phyloP scores from a whole-genome alignment of 1,140 invertebrate species.

The Lepidurus couesii region DNA sequence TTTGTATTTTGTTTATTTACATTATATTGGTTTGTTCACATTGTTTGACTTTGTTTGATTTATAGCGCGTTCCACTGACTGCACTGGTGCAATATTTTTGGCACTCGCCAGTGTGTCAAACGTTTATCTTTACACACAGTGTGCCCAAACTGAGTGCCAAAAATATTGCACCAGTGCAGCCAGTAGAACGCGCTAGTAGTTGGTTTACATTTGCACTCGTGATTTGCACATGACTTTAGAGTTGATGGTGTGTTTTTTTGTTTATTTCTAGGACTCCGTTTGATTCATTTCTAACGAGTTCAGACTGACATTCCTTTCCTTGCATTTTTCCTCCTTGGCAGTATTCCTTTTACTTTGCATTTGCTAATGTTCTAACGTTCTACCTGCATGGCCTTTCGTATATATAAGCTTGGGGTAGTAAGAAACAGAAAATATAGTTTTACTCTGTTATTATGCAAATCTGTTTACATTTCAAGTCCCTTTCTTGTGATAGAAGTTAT shows the following conservation, averaged over 20 bases:
- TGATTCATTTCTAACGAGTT: slow-evolving; percentile 3
- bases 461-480: background rate
- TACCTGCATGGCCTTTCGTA: background rate
- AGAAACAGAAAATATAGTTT: background rate
- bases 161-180: too few relatives aligned
- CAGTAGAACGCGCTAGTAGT: too few relatives aligned
- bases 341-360: background rate
- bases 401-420: background rate
- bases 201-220: too few relatives aligned
- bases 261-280: slow-evolving; percentile 16
- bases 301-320: background rate
- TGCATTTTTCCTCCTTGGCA: slow-evolving; percentile 9
- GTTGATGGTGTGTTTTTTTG: background rate
- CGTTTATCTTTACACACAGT: background rate
- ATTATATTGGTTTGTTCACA: background rate
- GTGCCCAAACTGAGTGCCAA: too few relatives aligned
- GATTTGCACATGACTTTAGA: background rate
- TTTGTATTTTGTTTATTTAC: too few relatives aligned
- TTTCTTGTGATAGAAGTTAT: background rate
- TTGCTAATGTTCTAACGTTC: background rate
- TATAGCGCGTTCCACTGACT: background rate
- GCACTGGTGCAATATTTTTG: background rate
- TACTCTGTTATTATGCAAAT: background rate
- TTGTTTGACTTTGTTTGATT: background rate
- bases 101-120: too few relatives aligned